Conservation (phyloP, 2,888 invertebrate species). For the Automeris io region DNA sequence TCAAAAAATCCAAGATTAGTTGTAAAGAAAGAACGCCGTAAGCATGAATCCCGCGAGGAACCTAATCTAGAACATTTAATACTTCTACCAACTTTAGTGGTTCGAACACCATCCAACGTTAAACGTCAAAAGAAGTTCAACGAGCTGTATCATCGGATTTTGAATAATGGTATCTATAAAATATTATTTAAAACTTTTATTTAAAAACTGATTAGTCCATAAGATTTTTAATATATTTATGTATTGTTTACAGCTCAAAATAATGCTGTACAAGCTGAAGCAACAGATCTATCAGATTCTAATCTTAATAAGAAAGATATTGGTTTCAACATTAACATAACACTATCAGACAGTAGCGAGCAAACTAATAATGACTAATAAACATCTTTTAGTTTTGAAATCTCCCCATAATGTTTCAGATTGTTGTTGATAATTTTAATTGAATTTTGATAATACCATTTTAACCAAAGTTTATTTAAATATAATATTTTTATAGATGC, state of each 20-base stretch:
- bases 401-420: too few species aligned
- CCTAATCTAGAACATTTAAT: conserved; percentile 62
- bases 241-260: conserved; percentile 32
- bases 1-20: conserved; percentile 44
- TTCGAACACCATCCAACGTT: conserved; percentile 62
- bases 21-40: conserved; percentile 51
- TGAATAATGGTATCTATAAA: conserved; percentile 37
- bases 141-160: conserved; percentile 61
- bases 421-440: too few species aligned
- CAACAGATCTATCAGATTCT: conserved; percentile 7
- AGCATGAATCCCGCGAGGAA: conserved; percentile 36
- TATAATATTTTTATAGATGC: too few species aligned
- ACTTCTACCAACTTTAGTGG: conserved; percentile 58
- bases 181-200: neutral
- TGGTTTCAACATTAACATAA: conserved; percentile 55
- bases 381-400: neutral
- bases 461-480: too few species aligned
- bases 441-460: too few species aligned
- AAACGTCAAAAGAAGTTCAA: conserved; percentile 65
- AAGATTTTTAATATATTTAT: neutral
- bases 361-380: conserved; percentile 6
- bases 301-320: conserved; percentile 40
- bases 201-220: neutral
- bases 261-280: conserved; percentile 12
- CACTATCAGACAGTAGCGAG: conserved; percentile 29